Conservation (phyloP, 2,888 invertebrate species). For the Sussaba pulchella region DNA sequence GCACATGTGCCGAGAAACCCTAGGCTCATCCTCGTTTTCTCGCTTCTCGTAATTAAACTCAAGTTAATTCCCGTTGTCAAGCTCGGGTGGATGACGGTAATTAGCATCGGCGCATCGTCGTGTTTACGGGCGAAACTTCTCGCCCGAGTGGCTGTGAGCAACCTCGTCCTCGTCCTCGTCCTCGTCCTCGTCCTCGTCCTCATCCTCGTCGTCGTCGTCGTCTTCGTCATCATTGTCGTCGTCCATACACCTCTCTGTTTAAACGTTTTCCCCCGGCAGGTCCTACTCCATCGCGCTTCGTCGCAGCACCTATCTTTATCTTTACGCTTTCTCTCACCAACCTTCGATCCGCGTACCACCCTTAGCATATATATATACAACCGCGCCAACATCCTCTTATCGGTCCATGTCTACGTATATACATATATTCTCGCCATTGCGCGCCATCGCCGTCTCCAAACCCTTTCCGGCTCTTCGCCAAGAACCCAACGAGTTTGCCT, state of each 20-base stretch:
- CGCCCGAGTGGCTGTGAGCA: conserved; percentile 28
- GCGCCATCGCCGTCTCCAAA: conserved; percentile 27
- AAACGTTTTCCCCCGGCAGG: neutral
- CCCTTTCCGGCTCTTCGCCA: neutral
- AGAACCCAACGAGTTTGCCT: conserved; percentile 19
- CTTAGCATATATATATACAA: neutral
- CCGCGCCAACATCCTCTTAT: too few species aligned
- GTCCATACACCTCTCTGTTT: too few species aligned
- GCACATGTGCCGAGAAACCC: conserved; percentile 24
- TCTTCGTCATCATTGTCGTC: too few species aligned
- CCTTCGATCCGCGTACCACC: conserved; percentile 8
- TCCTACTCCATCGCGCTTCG: neutral
- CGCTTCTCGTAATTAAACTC: conserved; percentile 72
- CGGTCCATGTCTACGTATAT: conserved; percentile 2
- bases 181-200: too few species aligned
- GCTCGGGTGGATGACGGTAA: conserved; percentile 70
- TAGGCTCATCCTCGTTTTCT: conserved; percentile 38
- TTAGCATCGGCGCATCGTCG: conserved; percentile 72
- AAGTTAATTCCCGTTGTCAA: conserved; percentile 73
- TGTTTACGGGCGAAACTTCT: conserved; percentile 68
- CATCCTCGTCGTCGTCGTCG: too few species aligned
- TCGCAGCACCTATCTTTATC: neutral
- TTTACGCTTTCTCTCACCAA: neutral
- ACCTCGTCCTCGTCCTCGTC: conserved; percentile 1
- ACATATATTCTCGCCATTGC: conserved; percentile 22